Percentiles rank a stretch among this genome's conserved stretches.
Conservation (phyloP, 2,113 vertebrate species). For the Gulo gulo region DNA sequence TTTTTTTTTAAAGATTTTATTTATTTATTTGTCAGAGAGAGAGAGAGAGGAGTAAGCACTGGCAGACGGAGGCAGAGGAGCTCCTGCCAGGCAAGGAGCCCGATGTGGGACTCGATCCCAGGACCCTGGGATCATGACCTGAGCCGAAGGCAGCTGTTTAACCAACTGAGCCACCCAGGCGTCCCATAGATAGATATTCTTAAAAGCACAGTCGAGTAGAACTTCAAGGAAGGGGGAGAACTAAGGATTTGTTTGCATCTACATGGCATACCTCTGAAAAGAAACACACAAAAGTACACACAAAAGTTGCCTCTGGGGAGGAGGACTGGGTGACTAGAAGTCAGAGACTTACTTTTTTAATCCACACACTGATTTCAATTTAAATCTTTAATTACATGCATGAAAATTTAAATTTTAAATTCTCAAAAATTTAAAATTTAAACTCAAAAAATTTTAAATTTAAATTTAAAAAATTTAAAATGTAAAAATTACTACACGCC, state of each 20-base stretch:
- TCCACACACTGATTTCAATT: not conserved
- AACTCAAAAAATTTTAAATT: not conserved
- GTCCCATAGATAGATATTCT: not conserved
- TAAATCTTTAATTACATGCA: not conserved
- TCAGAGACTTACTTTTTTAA: not conserved
- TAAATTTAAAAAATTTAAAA: not conserved
- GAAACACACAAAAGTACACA: not conserved
- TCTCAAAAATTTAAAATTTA: not conserved
- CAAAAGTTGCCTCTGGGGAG: not conserved
- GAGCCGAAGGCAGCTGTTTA: too few species aligned
- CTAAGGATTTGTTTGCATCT: not conserved
- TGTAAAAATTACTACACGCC: not conserved
- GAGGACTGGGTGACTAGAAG: not conserved
- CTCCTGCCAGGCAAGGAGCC: too few species aligned
- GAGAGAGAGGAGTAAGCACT: too few species aligned
- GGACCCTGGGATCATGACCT: too few species aligned
- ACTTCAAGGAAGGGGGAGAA: not conserved
- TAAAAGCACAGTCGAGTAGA: not conserved
- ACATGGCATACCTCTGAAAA: not conserved
- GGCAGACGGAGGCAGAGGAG: too few species aligned
- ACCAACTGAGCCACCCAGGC: too few species aligned
- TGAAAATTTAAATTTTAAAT: not conserved
- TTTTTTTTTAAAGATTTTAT: too few species aligned
- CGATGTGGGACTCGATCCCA: too few species aligned
- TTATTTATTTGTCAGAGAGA: too few species aligned